Base-by-base conservation (phyloP, 1,140 invertebrate genomes). In the Apis dorsata region DNA sequence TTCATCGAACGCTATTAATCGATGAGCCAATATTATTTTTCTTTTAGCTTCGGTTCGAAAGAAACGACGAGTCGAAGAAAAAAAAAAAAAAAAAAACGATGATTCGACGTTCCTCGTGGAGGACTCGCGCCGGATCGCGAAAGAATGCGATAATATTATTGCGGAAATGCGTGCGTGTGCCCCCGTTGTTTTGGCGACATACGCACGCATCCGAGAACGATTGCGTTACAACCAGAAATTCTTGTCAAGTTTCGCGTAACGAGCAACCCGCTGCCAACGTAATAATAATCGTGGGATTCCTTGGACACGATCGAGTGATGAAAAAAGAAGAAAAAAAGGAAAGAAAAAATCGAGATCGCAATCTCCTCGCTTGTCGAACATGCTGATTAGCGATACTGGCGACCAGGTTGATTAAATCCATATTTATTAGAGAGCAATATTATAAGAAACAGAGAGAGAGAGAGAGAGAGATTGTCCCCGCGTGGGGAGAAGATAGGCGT, bases 241-340 rank as follows among this genome's bases (percentile, higher is more conserved):
- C 57, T 17, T 73, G 66, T 24, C 34, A 0, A 44, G 34, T 7
- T 44, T 71, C 60, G 81, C 51, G 60, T 81, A 81, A 86, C 75
- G 63, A 63, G 78, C 73, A 34, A 55, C 44, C 34, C 34, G 2
- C 34, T 34, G 34, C 34, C 34, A 44, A 44, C 5, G 34, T 7
- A 44, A 66, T 80, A 81, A 86, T 71, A 63, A 76, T 57, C 49
- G 51, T 53, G 62, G 7, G 57, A 70, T 70, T 71, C 21, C 49
- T 57, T 5, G 57, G 13, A 19, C 19, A 8, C 1, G 24, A 1
- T 17, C 0, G 66, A 21, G 12, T 15, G 55, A 11, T 57, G 69
- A 24, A 28, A 9, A 8, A 19, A 49, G 65, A 21, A 12, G 21
- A 21, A 68, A 13, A 51, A 28, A 10, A n/a, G 11, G n/a, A 34